Evolutionary conservation across 1,140 invertebrate genomes (phyloP), one percentile per base, ranked within the genome.

Genomic region (Cotesia vestalis): DNA sequence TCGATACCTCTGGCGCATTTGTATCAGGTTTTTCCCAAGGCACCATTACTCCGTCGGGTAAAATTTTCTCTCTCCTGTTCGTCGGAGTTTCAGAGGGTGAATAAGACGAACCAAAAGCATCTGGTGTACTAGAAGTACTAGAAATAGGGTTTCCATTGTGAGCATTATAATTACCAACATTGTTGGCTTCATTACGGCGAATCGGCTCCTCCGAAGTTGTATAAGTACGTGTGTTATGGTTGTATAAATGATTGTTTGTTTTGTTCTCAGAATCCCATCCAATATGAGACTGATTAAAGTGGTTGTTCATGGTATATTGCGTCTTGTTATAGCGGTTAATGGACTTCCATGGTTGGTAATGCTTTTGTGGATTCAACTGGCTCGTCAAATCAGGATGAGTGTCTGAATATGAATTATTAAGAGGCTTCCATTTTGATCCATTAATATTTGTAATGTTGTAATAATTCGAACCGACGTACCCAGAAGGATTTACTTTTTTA

Each of bases 1-100:
- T 78, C 11, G 75, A 78, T 0, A 79, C 77, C 1, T 66, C 73
- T 1, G 80, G 77, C n/a, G 77, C 4, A 70, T 73, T 76, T 8
- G 72, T 36, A 55, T 73, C 72, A 0, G 62, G 36, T 51, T 71
- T 40, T 12, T 40, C 46, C 57, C 62, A 40, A 9, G 63, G 63
- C 6, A 4, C 38, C 9, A 27, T 20, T 61, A 61, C 14, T 6
- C 53, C 12, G 17, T 61, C 17, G 6, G 5, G 69, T 67, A 5
- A 12, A 34, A 61, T 61, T 64, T 38, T 64, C n/a, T 64, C 62
- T 46, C 40, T 2, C 11, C 6, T 8, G 40, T 14, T 64, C n/a
- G n/a, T 57, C 53, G 53, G 40, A 46, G 3, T 46, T 9, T 9
- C 40, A 46, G 40, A 11, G 4, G 40, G 4, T 9, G 40, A 34